phyloP scores from a whole-genome alignment of 2,888 invertebrate genomes.

The Leptodirus hochenwartii region DNA sequence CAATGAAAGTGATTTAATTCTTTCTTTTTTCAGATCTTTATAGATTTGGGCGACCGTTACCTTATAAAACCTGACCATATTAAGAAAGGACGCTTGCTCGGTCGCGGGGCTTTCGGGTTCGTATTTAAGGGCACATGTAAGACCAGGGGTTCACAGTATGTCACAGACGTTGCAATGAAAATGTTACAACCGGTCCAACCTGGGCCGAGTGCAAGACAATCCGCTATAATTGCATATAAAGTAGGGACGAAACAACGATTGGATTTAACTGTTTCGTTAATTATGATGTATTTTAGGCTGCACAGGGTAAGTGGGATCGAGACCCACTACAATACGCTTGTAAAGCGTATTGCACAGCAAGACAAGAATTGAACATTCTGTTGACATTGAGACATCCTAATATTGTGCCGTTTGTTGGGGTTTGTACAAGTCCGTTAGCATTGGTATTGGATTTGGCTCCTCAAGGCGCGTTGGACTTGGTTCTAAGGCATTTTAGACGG shows the following conservation, averaged over 20 bases:
- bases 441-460: conserved; percentile 83
- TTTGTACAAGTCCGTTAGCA: conserved; percentile 76
- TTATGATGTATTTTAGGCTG: conserved; percentile 15
- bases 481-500: conserved; percentile 68
- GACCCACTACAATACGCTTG: conserved; percentile 85
- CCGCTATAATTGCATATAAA: conserved; percentile 33
- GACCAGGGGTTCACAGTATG: conserved; percentile 26
- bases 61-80: conserved; percentile 72
- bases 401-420: conserved; percentile 82
- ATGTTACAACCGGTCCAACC: conserved; percentile 90
- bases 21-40: conserved; percentile 41
- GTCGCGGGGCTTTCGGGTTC: conserved; percentile 96
- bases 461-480: conserved; percentile 71
- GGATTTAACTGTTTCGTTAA: too few relatives aligned
- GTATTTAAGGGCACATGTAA: conserved; percentile 72
- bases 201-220: conserved; percentile 45
- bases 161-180: conserved; percentile 74
- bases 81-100: conserved; percentile 55
- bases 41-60: conserved; percentile 69
- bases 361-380: conserved; percentile 85
- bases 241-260: too few relatives aligned
- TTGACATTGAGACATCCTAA: conserved; percentile 72
- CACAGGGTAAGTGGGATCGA: conserved; percentile 82
- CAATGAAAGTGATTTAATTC: neutral
- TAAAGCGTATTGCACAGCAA: conserved; percentile 89